Conservation (phyloP, 2,113 vertebrate species). For the Crypturellus undulatus region DNA sequence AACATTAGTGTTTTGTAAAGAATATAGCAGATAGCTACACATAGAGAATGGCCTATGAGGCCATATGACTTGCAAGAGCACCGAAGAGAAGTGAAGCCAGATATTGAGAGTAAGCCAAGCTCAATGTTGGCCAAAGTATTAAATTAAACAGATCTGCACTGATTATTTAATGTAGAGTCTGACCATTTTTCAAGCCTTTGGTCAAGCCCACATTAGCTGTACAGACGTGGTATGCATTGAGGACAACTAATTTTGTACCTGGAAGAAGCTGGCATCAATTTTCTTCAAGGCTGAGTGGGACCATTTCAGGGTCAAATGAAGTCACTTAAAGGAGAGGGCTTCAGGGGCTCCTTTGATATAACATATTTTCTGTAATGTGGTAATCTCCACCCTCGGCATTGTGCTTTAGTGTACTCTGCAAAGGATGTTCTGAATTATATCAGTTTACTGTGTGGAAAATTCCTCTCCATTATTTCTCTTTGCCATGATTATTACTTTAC, state of each 20-base stretch:
- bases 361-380: neutral
- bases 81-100: neutral
- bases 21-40: neutral
- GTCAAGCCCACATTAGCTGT: neutral
- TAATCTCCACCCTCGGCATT: neutral
- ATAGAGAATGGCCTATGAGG: neutral
- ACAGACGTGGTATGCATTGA: neutral
- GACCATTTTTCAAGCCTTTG: neutral
- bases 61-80: neutral
- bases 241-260: neutral
- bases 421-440: neutral
- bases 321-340: neutral
- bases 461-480: neutral
- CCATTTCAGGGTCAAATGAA: neutral
- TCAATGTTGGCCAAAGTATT: rapidly evolving
- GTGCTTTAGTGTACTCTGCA: neutral
- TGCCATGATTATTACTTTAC: neutral
- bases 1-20: rapidly evolving
- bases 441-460: neutral
- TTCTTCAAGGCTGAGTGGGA: neutral
- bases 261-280: neutral
- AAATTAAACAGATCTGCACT: neutral
- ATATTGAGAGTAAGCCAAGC: neutral
- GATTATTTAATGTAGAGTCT: neutral
- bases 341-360: rapidly evolving